Evolutionary conservation across 2,888 invertebrate genomes (phyloP), one percentile per base, ranked within the genome.

Genomic region (Heteropelma amictum): DNA sequence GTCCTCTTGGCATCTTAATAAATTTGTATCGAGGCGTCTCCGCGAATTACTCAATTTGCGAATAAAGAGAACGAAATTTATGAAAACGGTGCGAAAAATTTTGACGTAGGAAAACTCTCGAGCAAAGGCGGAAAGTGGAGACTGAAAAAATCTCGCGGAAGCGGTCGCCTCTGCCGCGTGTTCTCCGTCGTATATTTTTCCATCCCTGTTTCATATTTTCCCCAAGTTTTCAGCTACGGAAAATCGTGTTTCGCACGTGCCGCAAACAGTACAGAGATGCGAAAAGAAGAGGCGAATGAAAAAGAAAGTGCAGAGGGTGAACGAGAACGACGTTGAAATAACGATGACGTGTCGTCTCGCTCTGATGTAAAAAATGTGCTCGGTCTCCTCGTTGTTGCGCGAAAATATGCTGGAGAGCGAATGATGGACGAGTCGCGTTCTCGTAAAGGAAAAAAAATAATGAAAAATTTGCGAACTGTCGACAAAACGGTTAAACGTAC

Each of bases 281-380:
- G 26, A 51, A 40, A 17, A 45, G 28, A 60, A 19, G 21, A 45
- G n/a, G 17, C 33, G 14, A 23, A 56, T 10, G 30, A 42, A 10
- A 38, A 28, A 49, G 35, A 49, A 6, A 38, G 30, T 21, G 6
- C 21, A 47, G 33, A 47, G 53, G 54, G 14, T 12, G 12, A 56
- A 60, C 26, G 54, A 49, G 38, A 60, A 72, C 26, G 56, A 38
- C 54, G 61, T 26, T 42, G 42, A 67, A 54, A 67, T 56, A 72
- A 72, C 35, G 49, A 76, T 53, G 65, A 53, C 33, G 67, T 38
- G 63, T 54, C 40, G 14, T 42, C 54, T 21, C 38, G 12, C 58
- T 56, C 49, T 26, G 28, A 14, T 14, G 28, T 21, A 51, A 45
- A 61, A 54, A 21, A 42, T 30, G 47, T 61, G 38, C 35, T 71